Evolutionary conservation across 2,113 vertebrate genomes (phyloP).

Genomic region (Chinchilla lanigera): DNA sequence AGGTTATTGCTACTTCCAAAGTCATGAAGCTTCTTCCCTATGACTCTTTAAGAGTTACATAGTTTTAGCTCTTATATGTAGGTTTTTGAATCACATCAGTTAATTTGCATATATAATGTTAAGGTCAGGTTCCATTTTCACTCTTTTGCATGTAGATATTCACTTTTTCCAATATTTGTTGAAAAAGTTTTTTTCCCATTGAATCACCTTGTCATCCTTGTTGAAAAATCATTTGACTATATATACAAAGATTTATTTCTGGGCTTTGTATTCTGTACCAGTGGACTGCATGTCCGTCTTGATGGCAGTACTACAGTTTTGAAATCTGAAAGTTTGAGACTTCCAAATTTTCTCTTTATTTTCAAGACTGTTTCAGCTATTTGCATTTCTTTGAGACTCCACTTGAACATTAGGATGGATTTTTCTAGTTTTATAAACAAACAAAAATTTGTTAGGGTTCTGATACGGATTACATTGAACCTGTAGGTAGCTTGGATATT

Average conservation of each 20-base stretch:
- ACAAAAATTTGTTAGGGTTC: background rate
- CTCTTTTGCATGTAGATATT: background rate
- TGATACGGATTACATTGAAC: background rate
- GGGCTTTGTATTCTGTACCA: background rate
- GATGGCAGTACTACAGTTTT: background rate
- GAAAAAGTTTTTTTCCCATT: background rate
- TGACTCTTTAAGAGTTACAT: background rate
- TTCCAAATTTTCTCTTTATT: conserved; percentile 13
- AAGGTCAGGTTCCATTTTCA: background rate
- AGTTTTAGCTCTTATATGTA: background rate
- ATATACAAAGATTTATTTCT: background rate
- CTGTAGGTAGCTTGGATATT: background rate
- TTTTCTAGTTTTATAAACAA: background rate
- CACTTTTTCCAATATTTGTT: background rate
- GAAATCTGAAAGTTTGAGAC: background rate
- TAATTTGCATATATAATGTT: background rate
- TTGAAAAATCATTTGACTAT: background rate
- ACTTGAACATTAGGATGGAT: background rate
- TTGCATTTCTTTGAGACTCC: background rate
- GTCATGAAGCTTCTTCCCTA: background rate
- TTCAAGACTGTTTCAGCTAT: background rate
- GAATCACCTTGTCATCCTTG: background rate
- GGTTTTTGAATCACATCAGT: background rate
- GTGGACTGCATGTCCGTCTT: background rate
- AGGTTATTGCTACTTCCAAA: background rate